Percentiles rank a stretch among this genome's conserved stretches.
Conservation (phyloP, 2,113 vertebrate genomes). For the Otocyon megalotis region DNA sequence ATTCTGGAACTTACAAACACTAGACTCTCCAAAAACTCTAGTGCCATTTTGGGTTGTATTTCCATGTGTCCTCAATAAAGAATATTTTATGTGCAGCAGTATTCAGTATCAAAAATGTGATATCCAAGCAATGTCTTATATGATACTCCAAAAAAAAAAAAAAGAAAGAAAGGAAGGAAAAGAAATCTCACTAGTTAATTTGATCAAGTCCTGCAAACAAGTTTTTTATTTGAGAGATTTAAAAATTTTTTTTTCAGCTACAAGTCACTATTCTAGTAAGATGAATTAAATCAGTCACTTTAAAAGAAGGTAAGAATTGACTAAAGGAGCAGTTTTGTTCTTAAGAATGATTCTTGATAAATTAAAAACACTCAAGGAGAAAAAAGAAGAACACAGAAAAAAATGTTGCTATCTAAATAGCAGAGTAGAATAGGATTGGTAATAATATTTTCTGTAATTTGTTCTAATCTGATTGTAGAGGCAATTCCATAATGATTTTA, state of each 20-base stretch:
- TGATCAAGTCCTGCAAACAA: not conserved
- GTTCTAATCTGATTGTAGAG: slow-evolving; percentile 38
- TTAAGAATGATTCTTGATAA: slow-evolving; percentile 24
- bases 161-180: not conserved
- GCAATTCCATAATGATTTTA: slow-evolving; percentile 56
- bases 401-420: not conserved
- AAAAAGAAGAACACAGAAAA: not conserved
- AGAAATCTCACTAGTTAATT: not conserved
- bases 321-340: not conserved
- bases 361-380: not conserved
- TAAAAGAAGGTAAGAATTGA: not conserved
- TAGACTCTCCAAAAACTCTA: not conserved
- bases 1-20: not conserved
- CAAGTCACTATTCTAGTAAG: not conserved
- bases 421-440: not conserved
- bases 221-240: slow-evolving; percentile 43
- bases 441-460: slow-evolving; percentile 48
- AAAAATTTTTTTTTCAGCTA: not conserved
- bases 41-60: not conserved
- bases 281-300: not conserved
- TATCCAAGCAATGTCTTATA: not conserved
- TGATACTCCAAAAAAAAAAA: not conserved
- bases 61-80: not conserved
- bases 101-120: not conserved
- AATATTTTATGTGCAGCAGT: not conserved